These are phyloP conservation scores for Enteromius viviparus DNA, from an alignment of 2,797 vertebrate genomes.

Conservation along the genomic window DNA sequence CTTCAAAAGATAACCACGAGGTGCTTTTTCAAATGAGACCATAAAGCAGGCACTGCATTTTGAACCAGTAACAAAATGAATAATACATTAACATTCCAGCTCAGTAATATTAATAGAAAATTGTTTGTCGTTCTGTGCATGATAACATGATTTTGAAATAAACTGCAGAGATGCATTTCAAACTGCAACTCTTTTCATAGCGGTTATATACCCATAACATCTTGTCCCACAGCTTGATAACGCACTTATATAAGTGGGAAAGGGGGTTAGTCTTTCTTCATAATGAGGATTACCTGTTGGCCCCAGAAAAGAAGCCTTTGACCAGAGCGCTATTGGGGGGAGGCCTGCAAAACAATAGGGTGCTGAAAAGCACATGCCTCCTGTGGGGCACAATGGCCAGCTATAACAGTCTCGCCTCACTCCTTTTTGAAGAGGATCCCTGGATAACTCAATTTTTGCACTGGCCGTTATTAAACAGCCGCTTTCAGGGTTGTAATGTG, in stretches of 20 bases:
- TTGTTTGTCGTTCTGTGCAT: constrained; percentile 5
- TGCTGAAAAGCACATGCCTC: constrained; percentile 31
- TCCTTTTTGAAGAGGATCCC: constrained; percentile 3
- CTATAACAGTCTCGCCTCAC: constrained; percentile 12
- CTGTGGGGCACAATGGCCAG: constrained; percentile 23
- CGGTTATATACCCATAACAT: background rate
- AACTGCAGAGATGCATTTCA: background rate
- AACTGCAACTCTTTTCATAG: background rate
- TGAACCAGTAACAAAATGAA: constrained; percentile 38
- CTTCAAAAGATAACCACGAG: constrained; percentile 1
- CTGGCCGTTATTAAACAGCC: background rate
- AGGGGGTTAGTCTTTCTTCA: constrained; percentile 9
- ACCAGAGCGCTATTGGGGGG: constrained; percentile 1
- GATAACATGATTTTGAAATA: constrained; percentile 5
- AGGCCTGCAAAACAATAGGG: constrained; percentile 39
- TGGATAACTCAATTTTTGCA: constrained; percentile 19
- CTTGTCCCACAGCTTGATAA: background rate
- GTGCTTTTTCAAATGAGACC: background rate
- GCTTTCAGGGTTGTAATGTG: constrained; percentile 30
- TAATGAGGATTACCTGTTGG: constrained; percentile 42
- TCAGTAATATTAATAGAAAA: constrained; percentile 31
- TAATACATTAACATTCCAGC: constrained; percentile 18
- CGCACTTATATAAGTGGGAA: background rate
- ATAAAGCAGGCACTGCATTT: constrained; percentile 30
- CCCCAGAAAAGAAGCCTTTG: constrained; percentile 35